Conservation (phyloP, 2,113 vertebrate genomes). For the Vulpes ferrilata region DNA sequence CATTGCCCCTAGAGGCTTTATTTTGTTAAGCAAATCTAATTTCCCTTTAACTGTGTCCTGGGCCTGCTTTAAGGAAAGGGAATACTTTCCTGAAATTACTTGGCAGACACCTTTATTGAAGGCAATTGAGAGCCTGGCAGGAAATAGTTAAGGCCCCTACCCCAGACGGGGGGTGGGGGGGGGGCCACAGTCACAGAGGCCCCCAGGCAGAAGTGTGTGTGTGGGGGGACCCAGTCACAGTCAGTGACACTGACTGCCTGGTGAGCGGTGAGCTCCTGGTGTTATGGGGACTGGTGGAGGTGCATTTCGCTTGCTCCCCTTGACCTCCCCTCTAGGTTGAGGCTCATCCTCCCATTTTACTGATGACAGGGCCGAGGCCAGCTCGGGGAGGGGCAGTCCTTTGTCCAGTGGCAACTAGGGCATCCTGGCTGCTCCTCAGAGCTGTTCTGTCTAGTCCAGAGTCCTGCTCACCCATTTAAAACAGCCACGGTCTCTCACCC, state of each 20-base stretch:
- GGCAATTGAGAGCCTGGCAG: neutral
- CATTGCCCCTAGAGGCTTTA: neutral
- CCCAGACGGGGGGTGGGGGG: neutral
- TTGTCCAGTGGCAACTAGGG: neutral
- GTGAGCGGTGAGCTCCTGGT: neutral
- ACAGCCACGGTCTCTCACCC: neutral
- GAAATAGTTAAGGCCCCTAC: neutral
- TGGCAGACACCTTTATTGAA: neutral
- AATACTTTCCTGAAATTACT: neutral
- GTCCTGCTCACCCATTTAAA: fast-evolving
- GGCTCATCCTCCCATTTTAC: neutral
- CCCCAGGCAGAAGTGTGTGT: neutral
- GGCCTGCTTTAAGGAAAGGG: constrained; percentile 13
- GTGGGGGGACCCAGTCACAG: neutral
- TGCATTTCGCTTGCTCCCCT: neutral
- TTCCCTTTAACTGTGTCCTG: constrained; percentile 33
- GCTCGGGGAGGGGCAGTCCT: neutral
- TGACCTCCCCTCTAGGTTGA: fast-evolving
- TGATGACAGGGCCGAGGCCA: neutral
- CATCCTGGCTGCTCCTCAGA: fast-evolving
- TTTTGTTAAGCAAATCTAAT: neutral
- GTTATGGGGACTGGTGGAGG: neutral
- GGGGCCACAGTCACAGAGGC: neutral
- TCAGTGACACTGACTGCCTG: too few species aligned
- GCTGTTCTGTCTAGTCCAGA: fast-evolving